Evolutionary conservation across 2,797 vertebrate genomes (phyloP).

Genomic region (Ataeniobius toweri): DNA sequence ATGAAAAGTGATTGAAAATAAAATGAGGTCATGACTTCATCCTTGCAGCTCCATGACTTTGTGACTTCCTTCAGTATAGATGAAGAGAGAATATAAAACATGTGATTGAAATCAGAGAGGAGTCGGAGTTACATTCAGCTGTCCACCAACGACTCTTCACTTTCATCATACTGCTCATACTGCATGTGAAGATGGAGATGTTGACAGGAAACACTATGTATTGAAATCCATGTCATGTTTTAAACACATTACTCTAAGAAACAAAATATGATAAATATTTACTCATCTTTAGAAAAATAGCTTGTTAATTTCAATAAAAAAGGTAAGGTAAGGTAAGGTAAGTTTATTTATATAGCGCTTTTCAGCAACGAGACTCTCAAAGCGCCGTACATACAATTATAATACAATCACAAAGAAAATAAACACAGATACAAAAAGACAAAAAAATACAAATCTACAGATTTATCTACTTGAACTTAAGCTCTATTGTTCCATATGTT

Average conservation of each 20-base stretch:
- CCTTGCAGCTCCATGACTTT: constrained; percentile 41
- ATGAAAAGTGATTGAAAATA: constrained; percentile 45
- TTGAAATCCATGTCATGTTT: background rate
- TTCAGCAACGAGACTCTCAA: too few species aligned
- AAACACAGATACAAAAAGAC: too few species aligned
- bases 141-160: constrained; percentile 7
- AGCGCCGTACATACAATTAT: too few species aligned
- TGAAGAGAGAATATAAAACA: constrained; percentile 40
- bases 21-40: constrained; percentile 60
- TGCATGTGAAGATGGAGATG: constrained; percentile 3
- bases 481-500: background rate
- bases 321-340: too few species aligned
- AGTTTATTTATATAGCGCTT: too few species aligned
- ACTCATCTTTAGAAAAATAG: too few species aligned
- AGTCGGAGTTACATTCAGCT: constrained; percentile 18
- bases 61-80: constrained; percentile 41
- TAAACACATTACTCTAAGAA: background rate
- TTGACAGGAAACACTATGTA: constrained; percentile 5
- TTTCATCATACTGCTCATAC: constrained; percentile 11
- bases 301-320: too few species aligned
- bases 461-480: background rate
- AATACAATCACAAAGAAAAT: too few species aligned
- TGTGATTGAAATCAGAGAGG: constrained; percentile 48
- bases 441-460: too few species aligned
- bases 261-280: too few species aligned